Evolutionary conservation across 2,888 invertebrate species (phyloP).

Genomic region (Yponomeuta sedellus): DNA sequence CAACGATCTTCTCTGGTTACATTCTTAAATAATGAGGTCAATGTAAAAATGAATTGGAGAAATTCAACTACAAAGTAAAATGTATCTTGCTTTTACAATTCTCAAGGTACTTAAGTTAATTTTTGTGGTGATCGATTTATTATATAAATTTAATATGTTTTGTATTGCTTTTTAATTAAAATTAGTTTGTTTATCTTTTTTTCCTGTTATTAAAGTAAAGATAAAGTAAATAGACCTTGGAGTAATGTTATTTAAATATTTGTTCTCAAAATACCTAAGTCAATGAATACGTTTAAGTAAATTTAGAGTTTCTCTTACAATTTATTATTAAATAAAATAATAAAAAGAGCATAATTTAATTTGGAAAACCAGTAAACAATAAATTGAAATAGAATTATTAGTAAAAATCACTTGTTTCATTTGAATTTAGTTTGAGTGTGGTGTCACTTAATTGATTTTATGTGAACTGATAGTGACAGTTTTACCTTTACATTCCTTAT

Average conservation of each 20-base stretch:
- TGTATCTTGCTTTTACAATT: no score
- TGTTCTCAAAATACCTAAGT: slow-evolving; percentile 43
- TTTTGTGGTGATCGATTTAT: background rate
- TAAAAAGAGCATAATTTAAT: slow-evolving; percentile 59
- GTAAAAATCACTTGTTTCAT: slow-evolving; percentile 31
- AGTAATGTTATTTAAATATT: slow-evolving; percentile 34
- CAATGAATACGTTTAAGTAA: slow-evolving; percentile 63
- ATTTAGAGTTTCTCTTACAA: slow-evolving; percentile 67
- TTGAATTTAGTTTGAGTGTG: background rate
- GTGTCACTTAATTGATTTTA: no score
- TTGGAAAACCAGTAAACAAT: slow-evolving; percentile 72
- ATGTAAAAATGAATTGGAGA: no score
- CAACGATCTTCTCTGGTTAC: no score
- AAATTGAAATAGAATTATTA: slow-evolving; percentile 72
- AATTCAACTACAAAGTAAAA: no score
- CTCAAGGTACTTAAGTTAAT: no score
- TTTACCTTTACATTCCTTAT: no score
- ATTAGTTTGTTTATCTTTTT: background rate
- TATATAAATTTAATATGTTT: background rate
- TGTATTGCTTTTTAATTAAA: background rate
- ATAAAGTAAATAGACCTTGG: slow-evolving; percentile 31
- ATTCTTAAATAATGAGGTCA: no score
- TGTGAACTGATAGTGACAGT: no score
- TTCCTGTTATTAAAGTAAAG: slow-evolving; percentile 10
- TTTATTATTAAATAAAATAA: slow-evolving; percentile 59